These are phyloP conservation scores for Paradisaea rubra DNA, from an alignment of 2,113 vertebrate genomes.

Conservation along the genomic window DNA sequence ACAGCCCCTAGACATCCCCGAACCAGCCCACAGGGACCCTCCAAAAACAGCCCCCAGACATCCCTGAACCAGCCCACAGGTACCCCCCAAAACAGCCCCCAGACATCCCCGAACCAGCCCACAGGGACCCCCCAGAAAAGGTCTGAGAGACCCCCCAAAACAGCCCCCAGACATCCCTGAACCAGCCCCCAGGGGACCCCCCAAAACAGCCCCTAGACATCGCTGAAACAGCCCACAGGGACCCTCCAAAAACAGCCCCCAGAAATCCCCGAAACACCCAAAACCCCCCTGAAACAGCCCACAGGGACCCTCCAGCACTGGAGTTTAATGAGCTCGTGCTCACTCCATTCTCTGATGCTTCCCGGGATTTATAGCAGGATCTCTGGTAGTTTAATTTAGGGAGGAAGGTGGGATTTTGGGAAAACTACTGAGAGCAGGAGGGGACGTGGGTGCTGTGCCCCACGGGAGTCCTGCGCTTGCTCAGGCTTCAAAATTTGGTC, in stretches of 20 bases:
- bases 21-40: not conserved
- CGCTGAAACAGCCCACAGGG: too few species aligned
- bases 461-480: not conserved
- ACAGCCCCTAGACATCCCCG: not conserved
- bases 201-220: fast-evolving
- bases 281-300: not conserved
- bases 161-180: not conserved
- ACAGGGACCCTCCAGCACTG: fast-evolving
- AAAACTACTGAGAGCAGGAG: not conserved
- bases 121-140: fast-evolving
- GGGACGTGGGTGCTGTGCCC: fast-evolving
- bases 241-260: not conserved
- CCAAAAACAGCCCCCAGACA: too few species aligned
- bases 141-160: too few species aligned
- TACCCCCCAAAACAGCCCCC: too few species aligned
- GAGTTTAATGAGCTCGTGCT: fast-evolving
- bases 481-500: too few species aligned
- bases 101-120: not conserved
- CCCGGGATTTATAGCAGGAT: fast-evolving
- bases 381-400: not conserved
- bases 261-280: not conserved
- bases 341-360: fast-evolving
- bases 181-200: not conserved
- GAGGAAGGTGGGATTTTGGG: not conserved
- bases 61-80: not conserved